Base-by-base conservation (phyloP, 1,140 invertebrate species). In the Zophobas atratus region DNA sequence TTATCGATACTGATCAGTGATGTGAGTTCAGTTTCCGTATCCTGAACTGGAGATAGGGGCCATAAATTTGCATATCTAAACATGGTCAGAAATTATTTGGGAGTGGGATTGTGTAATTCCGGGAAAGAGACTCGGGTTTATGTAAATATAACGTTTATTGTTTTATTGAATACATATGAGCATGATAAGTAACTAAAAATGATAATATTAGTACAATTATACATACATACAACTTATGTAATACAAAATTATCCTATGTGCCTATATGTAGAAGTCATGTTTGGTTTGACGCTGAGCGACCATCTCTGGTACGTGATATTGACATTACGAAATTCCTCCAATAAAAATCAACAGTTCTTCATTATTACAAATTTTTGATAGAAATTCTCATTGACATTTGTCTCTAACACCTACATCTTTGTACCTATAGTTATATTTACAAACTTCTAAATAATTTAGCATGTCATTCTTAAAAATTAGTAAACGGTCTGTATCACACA, bases 71-170 rank as follows among this genome's bases (percentile, higher is more conserved):
- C 20, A 46, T 46, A 55, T 55, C 32, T 34, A 55, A 55, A 55
- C 35, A 55, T n/a, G 53, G 20, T 20, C 20, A 20, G 20, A 20
- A 20, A 55, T 33, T 55, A 33, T 32, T 55, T 20, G 2, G n/a
- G 33, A 33, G 53, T 55, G 20, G 53, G 32, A 32, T 55, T 55
- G 53, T 55, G 53, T 20, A 46, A 55, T 55, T 55, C 33, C 6
- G 35, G 35, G n/a, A 67, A 33, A 43, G 60, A 67, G 20, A 41
- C 38, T 43, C 39, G 0, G 6, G 73, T 48, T 74, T 81, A 81
- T 77, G 73, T 81, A 81, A 81, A 81, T 81, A 81, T 81, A 81
- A 81, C 79, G 76, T 81, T 81, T 81, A 81, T 80, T 81, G 76
- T 56, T 79, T 81, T 80, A 75, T 67, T 77, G 75, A 60, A 77